Base-by-base conservation (phyloP, 2,797 vertebrate species). In the Lacerta bilineata region DNA sequence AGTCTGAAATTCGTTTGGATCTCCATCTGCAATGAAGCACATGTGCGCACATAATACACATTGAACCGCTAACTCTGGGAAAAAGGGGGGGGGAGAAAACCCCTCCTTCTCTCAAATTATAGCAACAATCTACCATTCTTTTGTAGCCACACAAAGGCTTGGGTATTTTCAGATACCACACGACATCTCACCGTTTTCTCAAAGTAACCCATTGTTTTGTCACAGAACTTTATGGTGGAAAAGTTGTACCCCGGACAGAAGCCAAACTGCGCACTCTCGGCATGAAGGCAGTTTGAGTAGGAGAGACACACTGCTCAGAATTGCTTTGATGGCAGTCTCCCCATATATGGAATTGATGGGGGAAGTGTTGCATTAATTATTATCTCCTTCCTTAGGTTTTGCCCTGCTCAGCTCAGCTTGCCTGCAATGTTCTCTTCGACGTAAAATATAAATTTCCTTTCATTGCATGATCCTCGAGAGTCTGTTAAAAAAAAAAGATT, bases 1-100 rank as follows among this genome's bases (percentile, higher is more conserved):
- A 90, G 94, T 95, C 96, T 97, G 97, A 97, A 95, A 96, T 95
- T 97, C 96, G 97, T 98, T 97, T 97, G 95, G 95, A 95, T 95
- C 96, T 97, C 95, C 96, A 97, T 96, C 95, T 97, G 96, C 93
- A 93, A 91, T 92, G 90, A 95, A 95, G 95, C 96, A 97, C 95
- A 97, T 96, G 95, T 96, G 96, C 91, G 94, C 91, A 43, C 88
- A 94, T 88, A 95, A 92, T 90, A 91, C 95, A 93, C 92, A 91
- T 89, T 96, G 96, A 96, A 96, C 94, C 90, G 92, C 93, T 96
- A 55, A 89, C 95, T 95, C 93, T 91, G 94, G 89, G 86, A 78
- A 82, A 85, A 85, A 86, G 79, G 83, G 75, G 81, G 83, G 88
- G 94, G 93, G 92, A 72, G 94, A 55, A 4, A 55, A 15, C 50